Conservation (phyloP, 1,140 invertebrate species). For the Caenorhabditis tropicalis region DNA sequence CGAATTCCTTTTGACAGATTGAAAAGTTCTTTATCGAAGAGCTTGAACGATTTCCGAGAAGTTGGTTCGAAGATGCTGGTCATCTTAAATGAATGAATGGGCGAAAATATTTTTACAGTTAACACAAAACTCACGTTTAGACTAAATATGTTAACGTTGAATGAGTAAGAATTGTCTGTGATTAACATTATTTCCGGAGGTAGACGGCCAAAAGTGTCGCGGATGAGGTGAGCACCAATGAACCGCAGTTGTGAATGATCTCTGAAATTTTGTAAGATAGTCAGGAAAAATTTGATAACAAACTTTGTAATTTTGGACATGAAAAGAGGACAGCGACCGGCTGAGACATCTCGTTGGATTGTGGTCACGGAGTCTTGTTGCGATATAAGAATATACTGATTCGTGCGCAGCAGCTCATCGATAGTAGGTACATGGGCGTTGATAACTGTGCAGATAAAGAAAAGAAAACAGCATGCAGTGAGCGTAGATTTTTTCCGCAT, state of each 20-base stretch:
- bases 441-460: neutral
- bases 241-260: neutral
- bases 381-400: neutral
- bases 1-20: too few relatives aligned
- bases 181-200: neutral
- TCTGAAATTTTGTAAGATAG: neutral
- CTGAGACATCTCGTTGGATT: neutral
- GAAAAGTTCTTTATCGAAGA: neutral
- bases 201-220: neutral
- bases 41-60: neutral
- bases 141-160: neutral
- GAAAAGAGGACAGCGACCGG: neutral
- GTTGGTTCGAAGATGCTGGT: neutral
- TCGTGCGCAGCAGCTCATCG: neutral
- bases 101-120: too few relatives aligned
- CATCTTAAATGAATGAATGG: neutral
- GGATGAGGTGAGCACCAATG: neutral
- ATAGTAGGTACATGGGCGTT: neutral
- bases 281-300: neutral
- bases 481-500: neutral
- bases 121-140: neutral
- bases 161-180: neutral
- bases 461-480: neutral
- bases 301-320: neutral
- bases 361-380: neutral